Evolutionary conservation across 1,140 invertebrate genomes (phyloP).

Genomic region (Conus ventricosus): DNA sequence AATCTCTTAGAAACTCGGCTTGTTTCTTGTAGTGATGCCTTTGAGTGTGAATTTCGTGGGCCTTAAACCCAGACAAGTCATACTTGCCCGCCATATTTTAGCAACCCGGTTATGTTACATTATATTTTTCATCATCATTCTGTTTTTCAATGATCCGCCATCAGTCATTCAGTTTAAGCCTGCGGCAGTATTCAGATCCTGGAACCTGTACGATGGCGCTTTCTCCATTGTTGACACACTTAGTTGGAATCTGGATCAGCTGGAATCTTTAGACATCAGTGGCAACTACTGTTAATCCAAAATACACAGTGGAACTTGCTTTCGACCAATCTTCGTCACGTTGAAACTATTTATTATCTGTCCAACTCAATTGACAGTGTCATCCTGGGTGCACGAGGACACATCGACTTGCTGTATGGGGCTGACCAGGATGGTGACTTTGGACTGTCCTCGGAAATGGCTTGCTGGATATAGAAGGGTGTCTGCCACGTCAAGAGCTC

Average conservation of each 20-base stretch:
- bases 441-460: constrained; percentile 18
- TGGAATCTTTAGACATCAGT: constrained; percentile 6
- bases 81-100: background rate
- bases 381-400: background rate
- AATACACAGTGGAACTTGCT: constrained; percentile 18
- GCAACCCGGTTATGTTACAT: background rate
- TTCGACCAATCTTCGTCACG: background rate
- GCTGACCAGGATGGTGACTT: background rate
- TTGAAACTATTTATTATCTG: background rate
- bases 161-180: background rate
- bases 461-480: background rate
- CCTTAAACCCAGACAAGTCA: background rate
- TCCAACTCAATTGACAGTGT: background rate
- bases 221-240: background rate
- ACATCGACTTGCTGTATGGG: background rate
- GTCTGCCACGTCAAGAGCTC: background rate
- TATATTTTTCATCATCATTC: background rate
- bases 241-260: background rate
- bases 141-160: background rate
- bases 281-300: constrained; percentile 30
- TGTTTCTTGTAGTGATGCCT: background rate
- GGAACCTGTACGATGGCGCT: background rate
- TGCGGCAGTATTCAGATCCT: background rate
- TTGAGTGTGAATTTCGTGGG: background rate
- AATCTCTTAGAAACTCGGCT: background rate